phyloP scores from a whole-genome alignment of 1,140 invertebrate species.

The Drosophila tani region DNA sequence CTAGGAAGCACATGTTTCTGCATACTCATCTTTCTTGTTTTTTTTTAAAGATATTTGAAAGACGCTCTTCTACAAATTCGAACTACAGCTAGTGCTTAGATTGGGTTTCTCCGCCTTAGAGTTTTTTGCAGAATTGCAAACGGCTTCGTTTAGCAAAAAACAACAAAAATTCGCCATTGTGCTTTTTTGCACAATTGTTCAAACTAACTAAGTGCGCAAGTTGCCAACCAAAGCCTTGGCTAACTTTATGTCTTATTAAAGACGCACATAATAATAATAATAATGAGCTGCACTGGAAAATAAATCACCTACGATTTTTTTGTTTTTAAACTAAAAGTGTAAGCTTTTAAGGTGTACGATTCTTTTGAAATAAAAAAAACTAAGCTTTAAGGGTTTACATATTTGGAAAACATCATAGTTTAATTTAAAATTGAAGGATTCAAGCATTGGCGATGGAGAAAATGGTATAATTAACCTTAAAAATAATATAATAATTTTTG shows the following conservation, averaged over 20 bases:
- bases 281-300: neutral
- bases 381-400: no score
- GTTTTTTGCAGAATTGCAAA: neutral
- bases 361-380: no score
- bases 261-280: neutral
- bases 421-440: no score
- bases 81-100: neutral
- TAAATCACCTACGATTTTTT: no score
- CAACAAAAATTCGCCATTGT: neutral
- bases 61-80: no score
- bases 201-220: conserved; percentile 1
- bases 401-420: no score
- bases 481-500: neutral
- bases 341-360: no score
- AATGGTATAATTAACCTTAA: neutral
- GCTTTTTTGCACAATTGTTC: conserved; percentile 7
- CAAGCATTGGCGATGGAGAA: no score
- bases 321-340: no score
- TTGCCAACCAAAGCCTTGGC: neutral
- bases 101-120: neutral
- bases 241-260: neutral
- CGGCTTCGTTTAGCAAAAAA: neutral
- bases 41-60: no score
- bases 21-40: no score
- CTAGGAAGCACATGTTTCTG: no score